A percentile compares a stretch with the other conserved stretches of the same genome.
Conservation (phyloP, 1,140 invertebrate genomes). For the Caenorhabditis remanei region DNA sequence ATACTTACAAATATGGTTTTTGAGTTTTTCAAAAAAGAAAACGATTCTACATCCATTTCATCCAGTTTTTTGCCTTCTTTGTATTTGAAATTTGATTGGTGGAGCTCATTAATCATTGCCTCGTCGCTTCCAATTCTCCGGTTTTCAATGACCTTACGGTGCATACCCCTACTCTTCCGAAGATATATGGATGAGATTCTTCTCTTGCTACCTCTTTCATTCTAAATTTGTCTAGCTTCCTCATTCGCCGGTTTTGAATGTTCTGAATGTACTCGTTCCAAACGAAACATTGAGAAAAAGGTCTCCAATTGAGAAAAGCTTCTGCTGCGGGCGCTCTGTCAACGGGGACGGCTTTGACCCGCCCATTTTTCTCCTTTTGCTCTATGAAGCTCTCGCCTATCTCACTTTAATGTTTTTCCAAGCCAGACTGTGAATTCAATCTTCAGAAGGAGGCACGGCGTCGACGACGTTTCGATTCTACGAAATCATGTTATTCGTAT, state of each 20-base stretch:
- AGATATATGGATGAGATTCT: not conserved
- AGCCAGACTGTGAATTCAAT: constrained; percentile 46
- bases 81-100: constrained; percentile 19
- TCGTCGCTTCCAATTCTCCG: constrained; percentile 5
- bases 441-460: constrained; percentile 24
- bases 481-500: constrained; percentile 5
- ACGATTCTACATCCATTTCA: not conserved
- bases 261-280: constrained; percentile 5
- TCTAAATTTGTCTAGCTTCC: not conserved
- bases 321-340: not conserved
- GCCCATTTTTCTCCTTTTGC: constrained; percentile 43
- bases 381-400: constrained; percentile 49
- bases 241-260: not conserved
- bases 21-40: not conserved
- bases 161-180: not conserved
- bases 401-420: constrained; percentile 49
- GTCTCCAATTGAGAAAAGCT: constrained; percentile 10
- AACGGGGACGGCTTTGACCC: constrained; percentile 37
- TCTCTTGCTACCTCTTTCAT: not conserved
- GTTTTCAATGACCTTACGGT: constrained; percentile 3
- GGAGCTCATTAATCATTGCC: constrained; percentile 9
- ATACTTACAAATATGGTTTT: not conserved
- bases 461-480: constrained; percentile 13
- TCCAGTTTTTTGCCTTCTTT: not conserved
- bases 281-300: constrained; percentile 32